phyloP scores from a whole-genome alignment of 1,140 invertebrate species.

The Potamilus streckersoni region DNA sequence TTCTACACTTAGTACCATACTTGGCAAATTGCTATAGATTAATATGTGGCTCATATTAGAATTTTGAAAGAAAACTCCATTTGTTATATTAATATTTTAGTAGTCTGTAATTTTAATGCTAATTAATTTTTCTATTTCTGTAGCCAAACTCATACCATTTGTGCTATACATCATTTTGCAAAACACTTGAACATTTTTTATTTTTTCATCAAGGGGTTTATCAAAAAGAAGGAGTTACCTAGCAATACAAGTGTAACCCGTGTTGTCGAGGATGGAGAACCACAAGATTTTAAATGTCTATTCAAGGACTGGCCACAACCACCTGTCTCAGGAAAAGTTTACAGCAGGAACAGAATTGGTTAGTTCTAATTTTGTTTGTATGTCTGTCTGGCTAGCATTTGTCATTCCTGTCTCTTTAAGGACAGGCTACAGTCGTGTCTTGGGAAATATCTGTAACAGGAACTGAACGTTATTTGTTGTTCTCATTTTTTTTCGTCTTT shows the following conservation, averaged over 20 bases:
- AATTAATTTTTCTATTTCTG: too few relatives aligned
- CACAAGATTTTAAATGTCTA: conserved; percentile 85
- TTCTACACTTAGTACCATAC: too few relatives aligned
- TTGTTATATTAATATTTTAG: too few relatives aligned
- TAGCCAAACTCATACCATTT: too few relatives aligned
- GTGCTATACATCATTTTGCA: too few relatives aligned
- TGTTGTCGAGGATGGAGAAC: conserved; percentile 85
- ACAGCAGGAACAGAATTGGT: conserved; percentile 60
- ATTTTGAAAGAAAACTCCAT: too few relatives aligned
- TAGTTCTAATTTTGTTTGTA: conserved; percentile 18
- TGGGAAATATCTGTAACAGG: too few relatives aligned
- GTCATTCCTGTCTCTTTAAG: not conserved
- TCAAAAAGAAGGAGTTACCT: conserved; percentile 87
- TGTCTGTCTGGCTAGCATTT: not conserved
- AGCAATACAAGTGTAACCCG: conserved; percentile 81
- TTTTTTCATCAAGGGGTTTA: conserved; percentile 75
- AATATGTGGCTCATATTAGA: too few relatives aligned
- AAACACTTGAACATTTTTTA: too few relatives aligned
- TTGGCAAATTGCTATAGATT: too few relatives aligned
- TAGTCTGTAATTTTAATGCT: too few relatives aligned
- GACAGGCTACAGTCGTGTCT: not conserved
- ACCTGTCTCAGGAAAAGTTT: conserved; percentile 60
- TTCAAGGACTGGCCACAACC: conserved; percentile 80
- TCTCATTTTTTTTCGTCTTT: not conserved
- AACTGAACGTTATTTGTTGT: too few relatives aligned